Evolutionary conservation across 1,140 invertebrate species (phyloP), one percentile per base, ranked within the genome.

Genomic region (Solen grandis): DNA sequence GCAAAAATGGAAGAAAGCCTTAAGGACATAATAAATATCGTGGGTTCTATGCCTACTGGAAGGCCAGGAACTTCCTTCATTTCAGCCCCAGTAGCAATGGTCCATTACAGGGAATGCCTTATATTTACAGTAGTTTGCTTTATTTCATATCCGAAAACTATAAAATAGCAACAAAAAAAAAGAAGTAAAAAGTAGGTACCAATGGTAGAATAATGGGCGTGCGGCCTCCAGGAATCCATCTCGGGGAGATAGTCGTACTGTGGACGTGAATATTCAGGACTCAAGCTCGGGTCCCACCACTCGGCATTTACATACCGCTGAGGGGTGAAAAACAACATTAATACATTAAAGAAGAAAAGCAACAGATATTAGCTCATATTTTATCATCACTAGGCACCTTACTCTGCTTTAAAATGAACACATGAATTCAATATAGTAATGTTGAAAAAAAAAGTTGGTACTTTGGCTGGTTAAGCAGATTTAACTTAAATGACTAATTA

Each of bases 281-380:
- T 29, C 5, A 68, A 16, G 3, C 35, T 29, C 5, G 73, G 76
- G 46, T 85, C 81, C 84, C 84, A 85, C 84, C 84, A 85, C 25
- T 38, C 65, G 0, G 35, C 57, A 1, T 19, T 16, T 0, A 85
- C 81, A 52, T 85, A 73, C n/a, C 80, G 14, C 78, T 81, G 78
- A 31, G 54, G 65, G 27, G 29, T 16, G 5, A 54, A 19, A 5
- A 5, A 54, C 22, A 10, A 62, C 5, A n/a, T 54, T 10, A 19
- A 35, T 22, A 22, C 27, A 29, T 69, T 16, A 22, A 19, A 35
- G 50, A 22, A 13, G 8, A 46, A 25, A 57, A 50, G 19, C 13
- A 16, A 41, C 19, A 35, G 41, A 59, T n/a, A n/a, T n/a, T n/a
- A n/a, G n/a, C n/a, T n/a, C n/a, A n/a, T n/a, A n/a, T n/a, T n/a